Evolutionary conservation across 2,797 vertebrate genomes (phyloP).

Genomic region (Tapirus indicus): DNA sequence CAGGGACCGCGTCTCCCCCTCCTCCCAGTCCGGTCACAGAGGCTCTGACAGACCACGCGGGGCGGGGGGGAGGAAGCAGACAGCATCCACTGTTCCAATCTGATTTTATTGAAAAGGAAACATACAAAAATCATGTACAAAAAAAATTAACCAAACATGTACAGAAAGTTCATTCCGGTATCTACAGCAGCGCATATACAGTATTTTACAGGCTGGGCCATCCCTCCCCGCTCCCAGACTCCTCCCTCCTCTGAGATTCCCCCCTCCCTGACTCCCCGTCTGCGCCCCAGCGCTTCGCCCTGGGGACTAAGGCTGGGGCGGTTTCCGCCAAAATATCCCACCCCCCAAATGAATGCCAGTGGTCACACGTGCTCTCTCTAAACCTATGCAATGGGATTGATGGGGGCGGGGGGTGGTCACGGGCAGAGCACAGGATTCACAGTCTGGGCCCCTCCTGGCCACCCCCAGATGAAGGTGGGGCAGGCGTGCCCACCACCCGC

Average conservation of each 20-base stretch:
- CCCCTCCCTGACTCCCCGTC: constrained; percentile 81
- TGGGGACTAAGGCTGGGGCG: constrained; percentile 79
- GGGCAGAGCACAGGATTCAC: constrained; percentile 76
- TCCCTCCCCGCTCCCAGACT: constrained; percentile 78
- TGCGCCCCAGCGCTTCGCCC: constrained; percentile 68
- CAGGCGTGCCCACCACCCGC: constrained; percentile 69
- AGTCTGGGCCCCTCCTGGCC: constrained; percentile 80
- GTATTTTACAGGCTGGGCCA: constrained; percentile 84
- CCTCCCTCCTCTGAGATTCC: constrained; percentile 72
- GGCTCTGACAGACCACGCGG: fast-evolving
- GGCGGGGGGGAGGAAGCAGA: neutral
- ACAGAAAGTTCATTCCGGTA: constrained; percentile 85
- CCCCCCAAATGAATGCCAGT: constrained; percentile 84
- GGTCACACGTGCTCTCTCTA: constrained; percentile 83
- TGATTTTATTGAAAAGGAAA: constrained; percentile 90
- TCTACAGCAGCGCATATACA: constrained; percentile 86
- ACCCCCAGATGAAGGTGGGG: constrained; percentile 78
- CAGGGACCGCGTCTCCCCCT: fast-evolving
- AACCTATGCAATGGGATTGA: constrained; percentile 79
- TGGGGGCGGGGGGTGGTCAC: constrained; percentile 37
- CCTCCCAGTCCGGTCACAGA: fast-evolving
- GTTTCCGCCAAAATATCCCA: constrained; percentile 78
- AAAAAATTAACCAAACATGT: constrained; percentile 87
- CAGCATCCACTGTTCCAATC: constrained; percentile 81
- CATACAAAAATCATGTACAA: constrained; percentile 90